Percentiles rank a stretch among this genome's conserved stretches.
Conservation (phyloP, 2,888 invertebrate species). For the Dioctria rufipes region DNA sequence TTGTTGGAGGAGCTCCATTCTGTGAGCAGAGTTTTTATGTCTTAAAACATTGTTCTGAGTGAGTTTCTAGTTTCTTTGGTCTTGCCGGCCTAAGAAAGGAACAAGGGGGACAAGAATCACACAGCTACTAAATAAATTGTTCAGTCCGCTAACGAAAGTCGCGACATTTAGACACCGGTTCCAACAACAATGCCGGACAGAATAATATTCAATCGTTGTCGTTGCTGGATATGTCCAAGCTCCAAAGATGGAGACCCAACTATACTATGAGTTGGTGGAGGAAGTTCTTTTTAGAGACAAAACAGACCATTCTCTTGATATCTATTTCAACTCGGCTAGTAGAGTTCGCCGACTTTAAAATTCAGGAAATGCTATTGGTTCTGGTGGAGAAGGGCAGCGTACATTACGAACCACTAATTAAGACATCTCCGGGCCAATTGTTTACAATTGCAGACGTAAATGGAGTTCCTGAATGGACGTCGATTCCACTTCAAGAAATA, state of each 20-base stretch:
- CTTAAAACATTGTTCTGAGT: not conserved
- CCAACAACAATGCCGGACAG: conserved; percentile 9
- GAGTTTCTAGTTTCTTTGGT: not conserved
- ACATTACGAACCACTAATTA: not conserved
- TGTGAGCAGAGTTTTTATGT: not conserved
- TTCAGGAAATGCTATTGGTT: not conserved
- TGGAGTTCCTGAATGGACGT: not conserved
- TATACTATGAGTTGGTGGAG: not conserved
- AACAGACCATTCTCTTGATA: not conserved
- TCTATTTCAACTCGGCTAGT: not conserved
- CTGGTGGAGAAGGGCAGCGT: not conserved
- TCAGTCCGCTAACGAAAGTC: not conserved
- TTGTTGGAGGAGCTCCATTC: not conserved
- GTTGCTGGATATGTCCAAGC: conserved; percentile 2
- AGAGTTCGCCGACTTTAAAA: not conserved
- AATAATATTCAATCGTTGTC: not conserved
- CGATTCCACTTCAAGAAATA: too few species aligned
- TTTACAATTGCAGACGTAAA: not conserved
- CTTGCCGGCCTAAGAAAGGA: too few species aligned
- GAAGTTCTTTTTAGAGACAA: not conserved
- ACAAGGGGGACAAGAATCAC: not conserved
- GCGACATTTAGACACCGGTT: not conserved
- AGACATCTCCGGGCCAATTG: conserved; percentile 3
- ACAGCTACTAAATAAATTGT: conserved; percentile 10
- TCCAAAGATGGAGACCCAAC: conserved; percentile 13